Conservation (phyloP, 2,888 invertebrate genomes). For the Hofmannophila pseudospretella region DNA sequence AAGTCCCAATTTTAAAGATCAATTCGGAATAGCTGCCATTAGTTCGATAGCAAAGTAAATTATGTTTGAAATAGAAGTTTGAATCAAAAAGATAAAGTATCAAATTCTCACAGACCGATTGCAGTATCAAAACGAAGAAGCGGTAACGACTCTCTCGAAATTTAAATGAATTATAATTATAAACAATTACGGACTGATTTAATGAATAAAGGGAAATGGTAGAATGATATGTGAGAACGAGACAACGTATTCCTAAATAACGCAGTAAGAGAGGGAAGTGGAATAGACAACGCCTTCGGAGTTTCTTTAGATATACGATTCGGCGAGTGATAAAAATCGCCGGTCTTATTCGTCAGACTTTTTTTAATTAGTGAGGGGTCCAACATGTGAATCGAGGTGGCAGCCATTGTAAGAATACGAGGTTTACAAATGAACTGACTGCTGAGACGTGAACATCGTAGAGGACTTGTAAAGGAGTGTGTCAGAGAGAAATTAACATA, state of each 20-base stretch:
- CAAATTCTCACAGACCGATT: conserved; percentile 60
- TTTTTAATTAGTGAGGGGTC: conserved; percentile 75
- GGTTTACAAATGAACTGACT: conserved; percentile 56
- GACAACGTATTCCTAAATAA: conserved; percentile 30
- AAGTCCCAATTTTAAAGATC: conserved; percentile 9
- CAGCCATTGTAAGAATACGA: conserved; percentile 67
- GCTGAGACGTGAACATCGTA: conserved; percentile 48
- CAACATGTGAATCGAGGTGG: conserved; percentile 65
- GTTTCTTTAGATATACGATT: conserved; percentile 67
- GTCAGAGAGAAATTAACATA: too few species aligned
- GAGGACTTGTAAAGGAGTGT: conserved; percentile 30
- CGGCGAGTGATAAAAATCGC: conserved; percentile 75
- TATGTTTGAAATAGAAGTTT: conserved; percentile 17
- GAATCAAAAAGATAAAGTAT: conserved; percentile 51
- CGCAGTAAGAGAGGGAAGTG: conserved; percentile 48
- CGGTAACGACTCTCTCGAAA: conserved; percentile 48
- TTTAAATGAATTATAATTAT: conserved; percentile 72
- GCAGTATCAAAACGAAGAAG: conserved; percentile 51
- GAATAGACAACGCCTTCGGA: conserved; percentile 64
- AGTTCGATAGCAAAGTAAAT: conserved; percentile 6
- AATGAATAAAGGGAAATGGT: conserved; percentile 60
- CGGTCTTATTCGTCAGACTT: conserved; percentile 74
- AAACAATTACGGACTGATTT: conserved; percentile 68
- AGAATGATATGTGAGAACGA: conserved; percentile 36
- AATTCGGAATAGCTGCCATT: conserved; percentile 9